Evolutionary conservation across 2,888 invertebrate species (phyloP).

Genomic region (Perizoma flavofasciatum): DNA sequence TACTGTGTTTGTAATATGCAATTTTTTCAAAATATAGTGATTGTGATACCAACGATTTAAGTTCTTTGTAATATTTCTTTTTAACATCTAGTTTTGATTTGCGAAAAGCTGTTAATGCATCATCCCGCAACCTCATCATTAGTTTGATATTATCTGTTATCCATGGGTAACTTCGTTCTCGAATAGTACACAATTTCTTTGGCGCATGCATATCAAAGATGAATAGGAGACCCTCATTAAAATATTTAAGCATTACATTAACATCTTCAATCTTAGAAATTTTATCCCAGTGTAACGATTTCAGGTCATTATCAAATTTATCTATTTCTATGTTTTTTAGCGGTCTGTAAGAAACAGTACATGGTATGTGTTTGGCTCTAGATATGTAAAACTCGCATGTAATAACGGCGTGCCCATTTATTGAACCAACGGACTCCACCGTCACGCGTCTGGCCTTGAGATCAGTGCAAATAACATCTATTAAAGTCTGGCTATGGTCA

Average conservation of each 20-base stretch:
- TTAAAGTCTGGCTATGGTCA: neutral
- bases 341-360: conserved; percentile 4
- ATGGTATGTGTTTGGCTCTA: neutral
- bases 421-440: neutral
- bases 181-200: neutral
- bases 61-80: too few relatives aligned
- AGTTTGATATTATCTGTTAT: conserved; percentile 11
- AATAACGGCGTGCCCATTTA: neutral
- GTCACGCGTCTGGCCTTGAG: neutral
- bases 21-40: neutral
- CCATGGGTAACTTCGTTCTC: conserved; percentile 5
- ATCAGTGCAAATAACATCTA: neutral
- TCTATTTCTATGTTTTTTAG: conserved; percentile 1
- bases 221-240: neutral
- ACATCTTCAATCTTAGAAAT: neutral
- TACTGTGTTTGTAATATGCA: conserved; percentile 5
- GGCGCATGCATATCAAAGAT: conserved; percentile 9
- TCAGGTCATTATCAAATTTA: neutral
- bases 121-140: conserved; percentile 9
- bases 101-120: too few relatives aligned
- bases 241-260: conserved; percentile 7
- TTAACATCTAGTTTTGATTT: too few relatives aligned
- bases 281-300: conserved; percentile 1
- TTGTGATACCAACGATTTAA: too few relatives aligned
- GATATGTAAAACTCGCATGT: conserved; percentile 4